These are phyloP conservation scores for Fulica atra DNA, from an alignment of 2,113 vertebrate genomes.

Conservation along the genomic window DNA sequence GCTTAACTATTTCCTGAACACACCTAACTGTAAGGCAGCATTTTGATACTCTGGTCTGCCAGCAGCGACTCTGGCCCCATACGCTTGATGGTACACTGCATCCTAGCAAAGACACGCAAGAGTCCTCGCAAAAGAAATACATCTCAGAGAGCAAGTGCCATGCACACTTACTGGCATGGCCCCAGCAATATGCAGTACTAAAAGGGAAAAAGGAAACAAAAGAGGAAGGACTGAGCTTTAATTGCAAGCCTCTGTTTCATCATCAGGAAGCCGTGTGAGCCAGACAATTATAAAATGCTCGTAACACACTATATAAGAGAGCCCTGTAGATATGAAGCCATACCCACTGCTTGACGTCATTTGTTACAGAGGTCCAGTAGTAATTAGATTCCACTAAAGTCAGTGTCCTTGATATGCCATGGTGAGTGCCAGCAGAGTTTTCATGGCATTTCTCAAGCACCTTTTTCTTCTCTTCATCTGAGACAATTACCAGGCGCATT, in stretches of 20 bases:
- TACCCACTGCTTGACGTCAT: conserved; percentile 82
- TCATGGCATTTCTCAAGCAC: conserved; percentile 74
- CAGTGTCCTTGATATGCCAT: conserved; percentile 78
- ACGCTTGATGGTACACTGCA: background rate
- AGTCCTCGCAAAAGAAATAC: background rate
- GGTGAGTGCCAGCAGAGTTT: conserved; percentile 69
- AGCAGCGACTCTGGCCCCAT: background rate
- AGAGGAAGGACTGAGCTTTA: background rate
- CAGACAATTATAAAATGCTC: background rate
- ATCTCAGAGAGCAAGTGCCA: background rate
- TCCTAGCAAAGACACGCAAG: background rate
- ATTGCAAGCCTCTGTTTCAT: background rate
- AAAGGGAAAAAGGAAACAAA: background rate
- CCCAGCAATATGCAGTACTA: background rate
- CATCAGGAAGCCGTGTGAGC: fast-evolving
- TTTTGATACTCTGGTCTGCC: background rate
- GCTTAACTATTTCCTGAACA: background rate
- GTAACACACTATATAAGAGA: background rate
- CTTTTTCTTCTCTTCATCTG: conserved; percentile 79
- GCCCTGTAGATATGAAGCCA: conserved; percentile 32
- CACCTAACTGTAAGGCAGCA: background rate
- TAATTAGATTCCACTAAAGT: conserved; percentile 77
- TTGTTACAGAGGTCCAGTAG: conserved; percentile 80
- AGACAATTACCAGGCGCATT: conserved; percentile 76
- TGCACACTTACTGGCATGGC: background rate